These are phyloP conservation scores for Meloe dianella DNA, from an alignment of 2,888 invertebrate species.

Conservation along the genomic window DNA sequence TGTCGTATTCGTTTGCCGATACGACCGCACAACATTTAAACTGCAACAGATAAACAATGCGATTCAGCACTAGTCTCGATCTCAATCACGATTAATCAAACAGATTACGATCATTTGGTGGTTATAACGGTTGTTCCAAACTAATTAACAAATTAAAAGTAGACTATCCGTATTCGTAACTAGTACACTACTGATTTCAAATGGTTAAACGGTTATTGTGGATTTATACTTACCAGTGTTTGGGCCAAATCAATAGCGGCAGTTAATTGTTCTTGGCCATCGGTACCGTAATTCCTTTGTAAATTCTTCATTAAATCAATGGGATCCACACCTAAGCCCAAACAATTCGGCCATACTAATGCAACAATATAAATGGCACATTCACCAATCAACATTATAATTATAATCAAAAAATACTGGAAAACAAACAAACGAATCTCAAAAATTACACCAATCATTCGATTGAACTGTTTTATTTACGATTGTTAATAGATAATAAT, in stretches of 20 bases:
- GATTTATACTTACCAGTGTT: conserved; percentile 59
- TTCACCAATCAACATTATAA: conserved; percentile 71
- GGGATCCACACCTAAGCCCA: conserved; percentile 73
- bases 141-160: not conserved
- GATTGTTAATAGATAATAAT: conserved; percentile 73
- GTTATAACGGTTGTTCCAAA: not conserved
- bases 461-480: conserved; percentile 63
- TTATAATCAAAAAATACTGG: conserved; percentile 75
- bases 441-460: not conserved
- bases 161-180: not conserved
- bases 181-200: not conserved
- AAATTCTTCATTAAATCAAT: conserved; percentile 73
- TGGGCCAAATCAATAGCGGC: conserved; percentile 82
- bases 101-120: too few relatives aligned
- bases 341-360: conserved; percentile 78
- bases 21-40: conserved; percentile 82
- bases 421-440: too few relatives aligned
- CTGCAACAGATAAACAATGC: conserved; percentile 58
- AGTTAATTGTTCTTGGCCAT: conserved; percentile 77
- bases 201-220: not conserved
- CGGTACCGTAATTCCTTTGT: conserved; percentile 78
- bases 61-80: not conserved
- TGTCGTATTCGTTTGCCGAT: conserved; percentile 79
- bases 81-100: too few relatives aligned
- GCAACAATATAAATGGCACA: conserved; percentile 74